Conservation (phyloP, 2,113 vertebrate species). For the Paratilapia polleni region DNA sequence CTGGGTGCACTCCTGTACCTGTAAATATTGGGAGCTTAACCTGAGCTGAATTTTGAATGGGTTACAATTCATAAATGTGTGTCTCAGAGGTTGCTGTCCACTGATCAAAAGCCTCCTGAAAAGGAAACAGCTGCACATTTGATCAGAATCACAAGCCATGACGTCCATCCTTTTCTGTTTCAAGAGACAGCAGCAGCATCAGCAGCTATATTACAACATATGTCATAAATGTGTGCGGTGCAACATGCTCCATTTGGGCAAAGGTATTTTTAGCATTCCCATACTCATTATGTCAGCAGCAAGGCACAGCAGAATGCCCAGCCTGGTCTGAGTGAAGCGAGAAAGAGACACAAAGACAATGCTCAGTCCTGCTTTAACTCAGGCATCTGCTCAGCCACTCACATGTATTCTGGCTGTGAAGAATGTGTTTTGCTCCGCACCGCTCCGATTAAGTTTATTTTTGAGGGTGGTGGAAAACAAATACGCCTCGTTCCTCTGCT, state of each 20-base stretch:
- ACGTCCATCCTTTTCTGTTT: not conserved
- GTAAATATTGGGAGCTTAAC: not conserved
- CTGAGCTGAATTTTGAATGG: not conserved
- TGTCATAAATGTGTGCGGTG: slow-evolving; percentile 55
- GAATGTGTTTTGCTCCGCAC: slow-evolving; percentile 26
- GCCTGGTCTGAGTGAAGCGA: slow-evolving; percentile 26
- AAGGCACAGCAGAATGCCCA: slow-evolving; percentile 40
- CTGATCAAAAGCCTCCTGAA: not conserved
- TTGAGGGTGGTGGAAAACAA: slow-evolving; percentile 18
- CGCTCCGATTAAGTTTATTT: slow-evolving; percentile 24
- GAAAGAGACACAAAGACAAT: slow-evolving; percentile 37
- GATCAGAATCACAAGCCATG: not conserved
- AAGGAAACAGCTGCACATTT: not conserved
- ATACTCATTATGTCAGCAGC: slow-evolving; percentile 71
- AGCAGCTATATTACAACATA: slow-evolving; percentile 30
- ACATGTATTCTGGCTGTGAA: slow-evolving; percentile 14
- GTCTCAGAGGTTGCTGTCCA: not conserved
- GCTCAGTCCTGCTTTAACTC: slow-evolving; percentile 9
- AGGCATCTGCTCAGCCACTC: slow-evolving; percentile 14
- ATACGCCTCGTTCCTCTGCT: not conserved
- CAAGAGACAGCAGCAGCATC: slow-evolving; percentile 12
- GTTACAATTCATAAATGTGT: not conserved
- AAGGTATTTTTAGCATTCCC: slow-evolving; percentile 78
- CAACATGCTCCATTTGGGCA: slow-evolving; percentile 64
- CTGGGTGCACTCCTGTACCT: not conserved